These are phyloP conservation scores for Condylura cristata DNA, from an alignment of 2,113 vertebrate species.

Conservation along the genomic window DNA sequence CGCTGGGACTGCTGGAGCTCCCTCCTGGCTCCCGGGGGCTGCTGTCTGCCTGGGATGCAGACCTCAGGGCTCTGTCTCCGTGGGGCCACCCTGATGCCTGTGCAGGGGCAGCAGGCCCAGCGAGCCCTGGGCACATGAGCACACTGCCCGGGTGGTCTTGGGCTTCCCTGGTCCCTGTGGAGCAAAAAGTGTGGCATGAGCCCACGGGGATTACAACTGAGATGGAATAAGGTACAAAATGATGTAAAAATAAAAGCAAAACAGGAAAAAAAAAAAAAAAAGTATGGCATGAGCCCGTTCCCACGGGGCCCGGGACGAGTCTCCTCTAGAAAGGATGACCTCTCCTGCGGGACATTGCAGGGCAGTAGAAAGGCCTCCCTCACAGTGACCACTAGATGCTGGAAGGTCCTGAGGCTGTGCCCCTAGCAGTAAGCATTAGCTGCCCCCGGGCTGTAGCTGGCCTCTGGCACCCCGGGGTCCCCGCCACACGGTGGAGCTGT, in stretches of 20 bases:
- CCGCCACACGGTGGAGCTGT: background rate
- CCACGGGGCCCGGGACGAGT: background rate
- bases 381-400: background rate
- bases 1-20: too few relatives aligned
- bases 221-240: too few relatives aligned
- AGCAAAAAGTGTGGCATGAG: background rate
- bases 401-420: background rate
- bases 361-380: background rate
- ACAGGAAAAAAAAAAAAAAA: too few relatives aligned
- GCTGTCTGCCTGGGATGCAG: rapidly evolving
- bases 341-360: background rate
- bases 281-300: background rate
- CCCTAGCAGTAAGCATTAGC: background rate
- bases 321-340: background rate
- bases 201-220: too few relatives aligned
- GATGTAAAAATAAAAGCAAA: too few relatives aligned
- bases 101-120: too few relatives aligned
- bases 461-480: background rate
- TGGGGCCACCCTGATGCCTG: background rate
- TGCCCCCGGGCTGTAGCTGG: background rate
- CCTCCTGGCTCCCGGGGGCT: background rate
- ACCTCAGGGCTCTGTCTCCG: background rate
- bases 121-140: rapidly evolving
- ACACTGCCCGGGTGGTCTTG: background rate
- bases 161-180: background rate